Evolutionary conservation across 2,113 vertebrate genomes (phyloP).

Genomic region (Poeciliopsis occidentalis): DNA sequence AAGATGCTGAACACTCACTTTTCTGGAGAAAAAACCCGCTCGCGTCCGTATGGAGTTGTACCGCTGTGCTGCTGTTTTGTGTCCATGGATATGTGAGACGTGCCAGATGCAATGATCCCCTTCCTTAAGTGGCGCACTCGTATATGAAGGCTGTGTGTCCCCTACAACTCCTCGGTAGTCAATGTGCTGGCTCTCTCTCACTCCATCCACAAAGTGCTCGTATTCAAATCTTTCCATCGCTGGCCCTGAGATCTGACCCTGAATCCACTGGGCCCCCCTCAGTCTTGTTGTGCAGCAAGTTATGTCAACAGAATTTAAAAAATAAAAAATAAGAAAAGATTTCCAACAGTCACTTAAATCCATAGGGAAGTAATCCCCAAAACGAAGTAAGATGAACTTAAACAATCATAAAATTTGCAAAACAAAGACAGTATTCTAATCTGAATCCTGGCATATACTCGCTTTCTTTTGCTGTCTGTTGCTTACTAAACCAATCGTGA

Average conservation of each 20-base stretch:
- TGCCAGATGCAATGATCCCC: conserved; percentile 49
- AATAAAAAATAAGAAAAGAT: conserved; percentile 1
- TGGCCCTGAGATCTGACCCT: conserved; percentile 40
- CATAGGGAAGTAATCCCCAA: not conserved
- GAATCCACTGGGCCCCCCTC: conserved; percentile 1
- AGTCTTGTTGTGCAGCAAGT: conserved; percentile 6
- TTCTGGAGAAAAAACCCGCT: conserved; percentile 83
- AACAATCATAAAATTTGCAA: conserved; percentile 6
- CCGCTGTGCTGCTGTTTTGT: conserved; percentile 87
- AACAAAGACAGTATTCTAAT: conserved; percentile 38
- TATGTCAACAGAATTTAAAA: not conserved
- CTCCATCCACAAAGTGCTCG: conserved; percentile 40
- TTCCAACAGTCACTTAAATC: conserved; percentile 21
- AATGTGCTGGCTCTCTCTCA: conserved; percentile 34
- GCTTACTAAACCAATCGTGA: conserved; percentile 16
- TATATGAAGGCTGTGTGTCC: conserved; percentile 39
- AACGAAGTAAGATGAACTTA: not conserved
- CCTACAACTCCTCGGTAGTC: conserved; percentile 61
- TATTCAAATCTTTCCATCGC: conserved; percentile 65
- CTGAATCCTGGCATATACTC: conserved; percentile 20
- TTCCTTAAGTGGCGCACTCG: conserved; percentile 5
- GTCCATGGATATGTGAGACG: conserved; percentile 68
- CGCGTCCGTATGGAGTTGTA: conserved; percentile 86
- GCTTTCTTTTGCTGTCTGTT: not conserved
- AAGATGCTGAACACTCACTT: conserved; percentile 77